Conservation (phyloP, 2,113 vertebrate genomes). For the Zosterops borbonicus region DNA sequence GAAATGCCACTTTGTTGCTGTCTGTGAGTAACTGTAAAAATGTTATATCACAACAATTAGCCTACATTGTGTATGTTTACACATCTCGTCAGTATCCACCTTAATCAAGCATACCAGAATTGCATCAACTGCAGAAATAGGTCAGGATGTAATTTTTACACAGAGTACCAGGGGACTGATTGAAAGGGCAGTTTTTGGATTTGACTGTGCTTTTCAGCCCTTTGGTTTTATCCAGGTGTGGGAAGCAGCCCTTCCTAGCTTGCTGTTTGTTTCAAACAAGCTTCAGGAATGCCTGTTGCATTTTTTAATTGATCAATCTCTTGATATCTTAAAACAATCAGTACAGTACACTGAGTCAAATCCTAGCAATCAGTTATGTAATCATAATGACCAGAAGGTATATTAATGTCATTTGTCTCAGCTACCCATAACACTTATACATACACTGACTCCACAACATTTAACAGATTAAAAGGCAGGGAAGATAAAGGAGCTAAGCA, state of each 20-base stretch:
- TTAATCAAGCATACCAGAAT: neutral
- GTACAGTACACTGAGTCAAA: neutral
- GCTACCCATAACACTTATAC: neutral
- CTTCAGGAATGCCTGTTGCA: neutral
- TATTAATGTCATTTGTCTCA: neutral
- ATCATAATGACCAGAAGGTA: neutral
- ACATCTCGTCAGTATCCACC: neutral
- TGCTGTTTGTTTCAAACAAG: neutral
- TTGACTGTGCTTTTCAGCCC: neutral
- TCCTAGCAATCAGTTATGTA: neutral
- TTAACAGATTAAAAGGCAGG: neutral
- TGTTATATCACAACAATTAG: neutral
- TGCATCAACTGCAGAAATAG: conserved; percentile 1
- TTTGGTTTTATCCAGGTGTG: neutral
- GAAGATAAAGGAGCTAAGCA: neutral
- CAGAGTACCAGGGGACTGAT: neutral
- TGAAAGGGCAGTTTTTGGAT: neutral
- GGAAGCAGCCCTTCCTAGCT: neutral
- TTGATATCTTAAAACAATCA: neutral
- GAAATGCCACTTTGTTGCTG: neutral
- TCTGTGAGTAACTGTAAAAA: neutral
- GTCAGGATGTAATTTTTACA: neutral
- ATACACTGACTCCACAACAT: neutral
- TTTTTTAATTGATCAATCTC: neutral
- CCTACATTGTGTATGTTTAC: neutral